Evolutionary conservation across 1,140 invertebrate species (phyloP).

Genomic region (Lordiphosa stackelbergi): DNA sequence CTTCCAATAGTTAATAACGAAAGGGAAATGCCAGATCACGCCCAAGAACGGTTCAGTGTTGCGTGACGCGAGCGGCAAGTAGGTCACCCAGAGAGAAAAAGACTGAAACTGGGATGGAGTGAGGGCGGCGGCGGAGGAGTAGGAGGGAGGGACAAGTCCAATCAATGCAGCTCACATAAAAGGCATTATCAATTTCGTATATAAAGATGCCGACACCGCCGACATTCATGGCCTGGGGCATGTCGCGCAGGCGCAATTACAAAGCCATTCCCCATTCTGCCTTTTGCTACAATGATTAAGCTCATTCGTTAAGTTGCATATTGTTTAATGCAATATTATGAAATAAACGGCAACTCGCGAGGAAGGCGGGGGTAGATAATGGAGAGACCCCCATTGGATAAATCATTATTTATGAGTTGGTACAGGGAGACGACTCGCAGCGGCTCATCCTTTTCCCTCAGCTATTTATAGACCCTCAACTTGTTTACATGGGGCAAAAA

Average conservation of each 20-base stretch:
- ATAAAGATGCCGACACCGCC: constrained; percentile 53
- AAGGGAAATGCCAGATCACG: constrained; percentile 68
- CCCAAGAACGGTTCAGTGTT: constrained; percentile 53
- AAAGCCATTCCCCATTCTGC: constrained; percentile 33
- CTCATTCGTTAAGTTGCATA: constrained; percentile 59
- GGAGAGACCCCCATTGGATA: constrained; percentile 13
- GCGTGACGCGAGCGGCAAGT: constrained; percentile 53
- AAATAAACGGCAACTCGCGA: constrained; percentile 31
- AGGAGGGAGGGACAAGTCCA: constrained; percentile 22
- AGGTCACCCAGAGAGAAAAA: constrained; percentile 23
- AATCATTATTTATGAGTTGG: constrained; percentile 39
- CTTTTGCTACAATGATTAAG: constrained; percentile 52
- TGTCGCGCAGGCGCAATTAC: constrained; percentile 71
- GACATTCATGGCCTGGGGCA: constrained; percentile 38
- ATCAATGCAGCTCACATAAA: constrained; percentile 56
- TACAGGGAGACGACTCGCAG: constrained; percentile 10
- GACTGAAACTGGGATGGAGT: constrained; percentile 6
- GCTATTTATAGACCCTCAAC: constrained; percentile 46
- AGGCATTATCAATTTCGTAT: constrained; percentile 53
- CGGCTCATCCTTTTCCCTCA: constrained; percentile 43
- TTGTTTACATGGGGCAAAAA: constrained; percentile 13
- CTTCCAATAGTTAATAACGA: constrained; percentile 25
- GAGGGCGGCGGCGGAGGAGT: constrained; percentile 1
- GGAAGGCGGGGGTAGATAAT: background rate
- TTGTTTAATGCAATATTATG: constrained; percentile 59